Percentiles rank a stretch among this genome's conserved stretches.
phyloP scores from a whole-genome alignment of 1,140 invertebrate genomes.

The Hylaeus anthracinus region DNA sequence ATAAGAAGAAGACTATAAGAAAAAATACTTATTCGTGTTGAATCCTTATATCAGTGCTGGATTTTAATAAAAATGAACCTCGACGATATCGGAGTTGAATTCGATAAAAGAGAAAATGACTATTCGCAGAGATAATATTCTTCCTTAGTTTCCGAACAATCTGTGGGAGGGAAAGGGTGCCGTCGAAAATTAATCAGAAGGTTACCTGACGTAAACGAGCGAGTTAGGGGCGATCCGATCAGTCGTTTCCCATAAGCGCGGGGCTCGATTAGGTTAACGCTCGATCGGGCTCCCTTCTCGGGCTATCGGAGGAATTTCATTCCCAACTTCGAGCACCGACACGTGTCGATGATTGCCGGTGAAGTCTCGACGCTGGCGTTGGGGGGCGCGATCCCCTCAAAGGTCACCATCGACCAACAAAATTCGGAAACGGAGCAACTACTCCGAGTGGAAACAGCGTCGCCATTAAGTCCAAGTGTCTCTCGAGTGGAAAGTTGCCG shows the following conservation, averaged over 20 bases:
- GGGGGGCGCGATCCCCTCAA: background rate
- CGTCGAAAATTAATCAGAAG: slow-evolving; percentile 6
- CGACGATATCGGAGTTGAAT: too few species aligned
- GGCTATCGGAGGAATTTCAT: slow-evolving; percentile 44
- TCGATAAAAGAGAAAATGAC: too few species aligned
- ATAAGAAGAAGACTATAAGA: too few species aligned
- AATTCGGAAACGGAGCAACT: background rate
- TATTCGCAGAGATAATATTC: too few species aligned
- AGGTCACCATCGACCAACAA: background rate
- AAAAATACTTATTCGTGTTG: too few species aligned
- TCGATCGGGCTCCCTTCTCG: slow-evolving; percentile 29
- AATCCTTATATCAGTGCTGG: too few species aligned
- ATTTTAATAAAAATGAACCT: too few species aligned
- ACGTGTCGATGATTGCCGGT: slow-evolving; percentile 26
- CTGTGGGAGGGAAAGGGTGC: too few species aligned
- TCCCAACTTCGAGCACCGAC: slow-evolving; percentile 30
- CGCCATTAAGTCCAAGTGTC: slow-evolving; percentile 1
- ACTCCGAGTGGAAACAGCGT: background rate
- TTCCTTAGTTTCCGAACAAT: too few species aligned
- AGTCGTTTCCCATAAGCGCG: slow-evolving; percentile 10
- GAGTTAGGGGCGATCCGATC: slow-evolving; percentile 12
- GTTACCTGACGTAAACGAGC: slow-evolving; percentile 15
- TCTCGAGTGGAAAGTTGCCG: slow-evolving; percentile 5
- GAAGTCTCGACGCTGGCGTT: slow-evolving; percentile 26
- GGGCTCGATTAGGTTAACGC: slow-evolving; percentile 26